Evolutionary conservation across 1,140 invertebrate genomes (phyloP).

Genomic region (Drosophila equinoxialis): DNA sequence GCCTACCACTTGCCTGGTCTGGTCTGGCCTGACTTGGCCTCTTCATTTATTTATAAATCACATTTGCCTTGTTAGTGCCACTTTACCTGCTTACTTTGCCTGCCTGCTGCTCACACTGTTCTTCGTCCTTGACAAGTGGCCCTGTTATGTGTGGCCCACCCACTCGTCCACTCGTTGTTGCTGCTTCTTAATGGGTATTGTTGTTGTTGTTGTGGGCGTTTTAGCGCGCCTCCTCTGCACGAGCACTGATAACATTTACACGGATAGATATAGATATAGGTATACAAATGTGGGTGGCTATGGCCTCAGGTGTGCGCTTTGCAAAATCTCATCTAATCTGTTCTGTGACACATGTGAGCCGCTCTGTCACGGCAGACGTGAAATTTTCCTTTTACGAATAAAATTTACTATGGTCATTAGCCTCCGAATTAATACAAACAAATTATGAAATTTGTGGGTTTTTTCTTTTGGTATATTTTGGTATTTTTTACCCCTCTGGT

Average conservation of each 20-base stretch:
- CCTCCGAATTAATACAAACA: constrained; percentile 1
- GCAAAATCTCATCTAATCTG: neutral
- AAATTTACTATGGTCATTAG: neutral
- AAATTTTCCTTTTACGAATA: neutral
- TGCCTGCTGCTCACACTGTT: constrained; percentile 14
- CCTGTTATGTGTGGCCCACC: constrained; percentile 52
- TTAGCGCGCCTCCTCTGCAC: constrained; percentile 62
- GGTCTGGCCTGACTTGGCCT: constrained; percentile 13
- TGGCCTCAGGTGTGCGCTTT: constrained; percentile 37
- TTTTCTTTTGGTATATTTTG: too few species aligned
- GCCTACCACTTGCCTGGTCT: constrained; percentile 20
- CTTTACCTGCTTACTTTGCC: constrained; percentile 44
- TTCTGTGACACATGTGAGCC: neutral
- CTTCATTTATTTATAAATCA: constrained; percentile 53
- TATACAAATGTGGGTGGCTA: constrained; percentile 42
- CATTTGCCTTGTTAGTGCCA: constrained; percentile 38
- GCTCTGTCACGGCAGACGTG: neutral
- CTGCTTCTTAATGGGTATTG: constrained; percentile 12
- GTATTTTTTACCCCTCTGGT: too few species aligned
- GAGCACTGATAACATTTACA: constrained; percentile 68
- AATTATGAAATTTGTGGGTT: neutral
- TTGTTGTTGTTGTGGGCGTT: constrained; percentile 43
- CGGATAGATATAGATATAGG: constrained; percentile 10
- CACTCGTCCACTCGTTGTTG: constrained; percentile 22
- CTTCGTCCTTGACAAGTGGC: constrained; percentile 57